A percentile compares a stretch with the other conserved stretches of the same genome.
Evolutionary conservation across 1,140 invertebrate genomes (phyloP).

Genomic region (Medauroidea extradentata): DNA sequence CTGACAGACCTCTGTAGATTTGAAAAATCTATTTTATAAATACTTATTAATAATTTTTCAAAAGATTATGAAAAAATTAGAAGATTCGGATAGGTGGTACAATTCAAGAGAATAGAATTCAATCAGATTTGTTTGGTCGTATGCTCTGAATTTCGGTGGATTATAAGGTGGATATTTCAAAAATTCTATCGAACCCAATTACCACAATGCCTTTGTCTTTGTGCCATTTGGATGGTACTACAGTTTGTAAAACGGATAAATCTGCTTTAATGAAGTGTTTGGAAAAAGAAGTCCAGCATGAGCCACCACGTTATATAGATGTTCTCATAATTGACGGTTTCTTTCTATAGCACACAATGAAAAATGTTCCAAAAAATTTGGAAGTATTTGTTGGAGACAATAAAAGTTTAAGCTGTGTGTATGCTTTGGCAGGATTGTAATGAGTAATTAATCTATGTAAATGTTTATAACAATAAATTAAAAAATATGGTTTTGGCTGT

Average conservation of each 20-base stretch:
- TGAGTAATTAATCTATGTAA: too few relatives aligned
- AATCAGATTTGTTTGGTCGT: constrained; percentile 31
- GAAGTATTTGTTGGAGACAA: too few relatives aligned
- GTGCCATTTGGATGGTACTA: constrained; percentile 35
- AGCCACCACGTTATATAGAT: neutral
- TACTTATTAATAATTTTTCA: neutral
- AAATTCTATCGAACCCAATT: constrained; percentile 26
- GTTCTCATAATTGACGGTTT: neutral
- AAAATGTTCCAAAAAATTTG: neutral
- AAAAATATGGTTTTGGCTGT: too few relatives aligned
- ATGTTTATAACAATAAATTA: too few relatives aligned
- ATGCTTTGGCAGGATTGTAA: too few relatives aligned
- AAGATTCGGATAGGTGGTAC: constrained; percentile 20
- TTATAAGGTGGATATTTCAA: constrained; percentile 22
- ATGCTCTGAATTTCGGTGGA: constrained; percentile 25
- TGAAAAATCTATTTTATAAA: neutral
- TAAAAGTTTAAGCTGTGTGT: too few relatives aligned
- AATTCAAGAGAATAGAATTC: constrained; percentile 27
- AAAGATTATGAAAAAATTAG: constrained; percentile 15
- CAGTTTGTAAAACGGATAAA: constrained; percentile 35
- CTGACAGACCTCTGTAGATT: neutral
- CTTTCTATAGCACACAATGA: neutral
- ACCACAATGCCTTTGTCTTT: constrained; percentile 31
- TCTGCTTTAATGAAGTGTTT: constrained; percentile 18
- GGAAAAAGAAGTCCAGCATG: neutral